These are phyloP conservation scores for Drosophila nigromelanica DNA, from an alignment of 1,140 invertebrate genomes.

Conservation along the genomic window DNA sequence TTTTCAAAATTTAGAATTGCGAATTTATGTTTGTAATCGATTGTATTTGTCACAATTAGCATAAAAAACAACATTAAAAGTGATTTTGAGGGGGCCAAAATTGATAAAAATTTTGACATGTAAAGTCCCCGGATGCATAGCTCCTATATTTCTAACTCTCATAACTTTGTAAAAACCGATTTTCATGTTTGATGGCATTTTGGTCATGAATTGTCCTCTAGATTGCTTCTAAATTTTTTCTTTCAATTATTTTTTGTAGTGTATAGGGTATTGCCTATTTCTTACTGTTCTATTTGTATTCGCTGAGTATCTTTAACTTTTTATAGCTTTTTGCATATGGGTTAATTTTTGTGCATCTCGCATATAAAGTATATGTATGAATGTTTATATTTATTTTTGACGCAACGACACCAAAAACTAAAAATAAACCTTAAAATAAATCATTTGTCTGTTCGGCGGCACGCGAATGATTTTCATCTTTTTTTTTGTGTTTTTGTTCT, in stretches of 20 bases:
- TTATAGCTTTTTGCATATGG: neutral
- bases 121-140: too few relatives aligned
- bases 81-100: too few relatives aligned
- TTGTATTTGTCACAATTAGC: too few relatives aligned
- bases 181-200: too few relatives aligned
- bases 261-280: neutral
- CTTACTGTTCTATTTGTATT: neutral
- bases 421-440: slow-evolving; percentile 50
- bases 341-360: slow-evolving; percentile 4
- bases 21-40: too few relatives aligned
- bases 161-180: too few relatives aligned
- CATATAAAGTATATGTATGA: neutral
- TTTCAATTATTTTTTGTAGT: neutral
- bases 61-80: too few relatives aligned
- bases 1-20: too few relatives aligned
- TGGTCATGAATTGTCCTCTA: too few relatives aligned
- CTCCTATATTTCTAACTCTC: too few relatives aligned
- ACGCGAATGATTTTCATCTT: slow-evolving; percentile 55
- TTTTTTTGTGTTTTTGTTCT: slow-evolving; percentile 10
- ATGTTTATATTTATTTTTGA: slow-evolving; percentile 41
- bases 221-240: neutral
- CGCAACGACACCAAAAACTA: slow-evolving; percentile 52
- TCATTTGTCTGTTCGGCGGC: slow-evolving; percentile 61
- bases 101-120: too few relatives aligned
- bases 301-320: slow-evolving; percentile 2